Base-by-base conservation (phyloP, 2,888 invertebrate species). In the Apotomis turbidana region DNA sequence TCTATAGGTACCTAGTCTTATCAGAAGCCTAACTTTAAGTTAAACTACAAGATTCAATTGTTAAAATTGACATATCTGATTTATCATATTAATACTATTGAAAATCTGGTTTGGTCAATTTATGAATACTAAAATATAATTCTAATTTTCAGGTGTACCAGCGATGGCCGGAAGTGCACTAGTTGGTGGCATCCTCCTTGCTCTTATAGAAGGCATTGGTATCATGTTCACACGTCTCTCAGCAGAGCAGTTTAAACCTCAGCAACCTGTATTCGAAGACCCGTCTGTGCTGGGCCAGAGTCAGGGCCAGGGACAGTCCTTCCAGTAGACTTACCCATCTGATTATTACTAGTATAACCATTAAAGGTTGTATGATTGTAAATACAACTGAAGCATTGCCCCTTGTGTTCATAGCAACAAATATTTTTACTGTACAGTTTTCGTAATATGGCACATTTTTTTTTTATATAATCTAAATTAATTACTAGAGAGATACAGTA, bases 131-230 rank as follows among this genome's bases (percentile, higher is more conserved):
- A 41, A 41, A 41, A 6, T 41, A 41, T 6, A 41, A 41, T 41
- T 41, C 5, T 41, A 71, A 70, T 61, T 87, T 87, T 12, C 81
- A 95, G 95, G 95, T 87, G 90, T 97, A 52, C 96, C 96, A 73
- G 97, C 97, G 0, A 97, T 97, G 97, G 96, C 98, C 67, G 99
- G 98, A 54, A 99, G 99, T 93, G 99, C 99, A 12, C 94, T 99
- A 59, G 97, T 99, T 63, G 98, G 99, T 69, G 99, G 99, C 71
- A 97, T 99, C 73, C 95, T 99, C 15, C 94, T 99, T 74, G 99
- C 99, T 4, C 94, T 99, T 76, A 99, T 99, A 79, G 99, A 99
- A 95, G 99, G 99, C 75, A 96, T 99, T 75, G 98, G 99, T 77
- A 98, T 99, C 79, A 93, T 99, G 86, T 97, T 99, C 85, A 99